Evolutionary conservation across 2,888 invertebrate genomes (phyloP).

Genomic region (Heliconius aoede): DNA sequence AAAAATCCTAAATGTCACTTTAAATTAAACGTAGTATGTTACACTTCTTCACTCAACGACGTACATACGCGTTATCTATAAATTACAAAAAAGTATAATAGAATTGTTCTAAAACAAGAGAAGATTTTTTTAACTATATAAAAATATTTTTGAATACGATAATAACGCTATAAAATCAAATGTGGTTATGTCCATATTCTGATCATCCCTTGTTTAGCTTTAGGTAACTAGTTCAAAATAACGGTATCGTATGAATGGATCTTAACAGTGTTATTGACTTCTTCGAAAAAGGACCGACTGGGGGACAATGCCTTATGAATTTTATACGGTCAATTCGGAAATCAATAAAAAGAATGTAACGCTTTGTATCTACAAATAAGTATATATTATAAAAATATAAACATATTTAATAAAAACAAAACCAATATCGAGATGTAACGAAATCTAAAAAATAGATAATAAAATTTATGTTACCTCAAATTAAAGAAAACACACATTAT

Average conservation of each 20-base stretch:
- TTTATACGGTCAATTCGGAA: constrained; percentile 1
- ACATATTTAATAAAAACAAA: too few species aligned
- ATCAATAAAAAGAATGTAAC: neutral
- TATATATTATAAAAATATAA: neutral
- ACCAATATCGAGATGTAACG: too few species aligned
- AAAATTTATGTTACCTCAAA: too few species aligned
- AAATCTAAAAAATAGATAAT: too few species aligned
- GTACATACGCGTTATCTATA: too few species aligned
- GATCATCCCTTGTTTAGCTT: constrained; percentile 25
- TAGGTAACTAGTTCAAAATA: constrained; percentile 37
- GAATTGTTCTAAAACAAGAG: too few species aligned
- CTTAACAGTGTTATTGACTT: constrained; percentile 40
- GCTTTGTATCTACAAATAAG: neutral
- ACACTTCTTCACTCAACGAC: too few species aligned
- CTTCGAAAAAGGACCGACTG: constrained; percentile 38
- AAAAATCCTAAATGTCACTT: too few species aligned
- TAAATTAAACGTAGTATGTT: too few species aligned
- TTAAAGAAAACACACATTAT: too few species aligned
- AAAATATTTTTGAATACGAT: neutral
- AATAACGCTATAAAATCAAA: neutral
- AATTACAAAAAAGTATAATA: too few species aligned
- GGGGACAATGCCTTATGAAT: constrained; percentile 14
- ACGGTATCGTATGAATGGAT: constrained; percentile 21
- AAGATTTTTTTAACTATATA: neutral
- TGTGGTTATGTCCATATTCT: neutral